phyloP scores from a whole-genome alignment of 1,140 invertebrate genomes.

The Drosophila pachea region DNA sequence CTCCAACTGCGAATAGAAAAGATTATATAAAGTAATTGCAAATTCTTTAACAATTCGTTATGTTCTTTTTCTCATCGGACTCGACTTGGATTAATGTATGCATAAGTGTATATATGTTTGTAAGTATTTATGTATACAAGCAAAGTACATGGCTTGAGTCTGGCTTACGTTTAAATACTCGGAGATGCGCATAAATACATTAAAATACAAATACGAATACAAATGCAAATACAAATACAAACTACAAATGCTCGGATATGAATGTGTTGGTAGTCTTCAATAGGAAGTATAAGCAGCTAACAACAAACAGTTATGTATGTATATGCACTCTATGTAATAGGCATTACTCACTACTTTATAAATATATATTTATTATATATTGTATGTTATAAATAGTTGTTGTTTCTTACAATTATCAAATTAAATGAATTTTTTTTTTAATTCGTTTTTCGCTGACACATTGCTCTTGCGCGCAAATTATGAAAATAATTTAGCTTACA shows the following conservation, averaged over 20 bases:
- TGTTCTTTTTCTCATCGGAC: not conserved
- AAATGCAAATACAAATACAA: conserved; percentile 42
- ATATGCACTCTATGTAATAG: conserved; percentile 42
- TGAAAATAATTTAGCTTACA: not conserved
- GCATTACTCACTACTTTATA: conserved; percentile 43
- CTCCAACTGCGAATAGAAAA: not conserved
- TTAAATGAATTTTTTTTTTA: conserved; percentile 8
- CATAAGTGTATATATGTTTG: conserved; percentile 7
- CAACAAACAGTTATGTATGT: conserved; percentile 69
- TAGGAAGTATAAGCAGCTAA: conserved; percentile 76
- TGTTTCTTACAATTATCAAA: conserved; percentile 31
- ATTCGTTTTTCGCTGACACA: conserved; percentile 3
- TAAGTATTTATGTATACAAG: conserved; percentile 15
- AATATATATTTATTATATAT: conserved; percentile 36
- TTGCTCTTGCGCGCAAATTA: conserved; percentile 39
- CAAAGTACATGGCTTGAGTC: conserved; percentile 13
- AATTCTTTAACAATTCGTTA: conserved; percentile 23
- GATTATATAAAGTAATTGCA: conserved; percentile 9
- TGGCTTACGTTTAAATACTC: conserved; percentile 26
- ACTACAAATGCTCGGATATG: conserved; percentile 62
- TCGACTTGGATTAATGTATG: conserved; percentile 14
- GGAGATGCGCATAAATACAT: conserved; percentile 30
- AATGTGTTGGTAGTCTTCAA: conserved; percentile 69
- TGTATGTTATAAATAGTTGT: conserved; percentile 50
- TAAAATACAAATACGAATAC: conserved; percentile 46